Evolutionary conservation across 1,140 invertebrate species (phyloP).

Genomic region (Drosophila persimilis): DNA sequence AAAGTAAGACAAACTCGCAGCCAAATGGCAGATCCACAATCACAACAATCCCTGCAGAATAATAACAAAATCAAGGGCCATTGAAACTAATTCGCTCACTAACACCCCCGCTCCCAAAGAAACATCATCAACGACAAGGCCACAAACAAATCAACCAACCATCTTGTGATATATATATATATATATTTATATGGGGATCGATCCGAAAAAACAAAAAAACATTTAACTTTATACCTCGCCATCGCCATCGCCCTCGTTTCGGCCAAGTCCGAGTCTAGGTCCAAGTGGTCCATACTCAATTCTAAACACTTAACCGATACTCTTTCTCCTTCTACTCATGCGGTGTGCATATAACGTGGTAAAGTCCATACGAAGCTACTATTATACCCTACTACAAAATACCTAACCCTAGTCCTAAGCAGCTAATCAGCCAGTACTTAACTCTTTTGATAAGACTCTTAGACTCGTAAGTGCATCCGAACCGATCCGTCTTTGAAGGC

Average conservation of each 20-base stretch:
- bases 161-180: constrained; percentile 65
- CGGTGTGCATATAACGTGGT: constrained; percentile 46
- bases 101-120: constrained; percentile 37
- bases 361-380: constrained; percentile 51
- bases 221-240: constrained; percentile 27
- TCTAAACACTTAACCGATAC: constrained; percentile 45
- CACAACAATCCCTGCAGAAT: constrained; percentile 53
- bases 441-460: constrained; percentile 9
- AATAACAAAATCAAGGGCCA: constrained; percentile 69
- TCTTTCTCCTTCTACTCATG: constrained; percentile 27
- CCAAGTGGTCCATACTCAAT: constrained; percentile 47
- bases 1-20: constrained; percentile 83
- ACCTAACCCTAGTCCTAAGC: constrained; percentile 45
- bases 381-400: constrained; percentile 12
- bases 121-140: constrained; percentile 1
- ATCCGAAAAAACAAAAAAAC: neutral
- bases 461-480: constrained; percentile 31
- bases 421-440: constrained; percentile 20
- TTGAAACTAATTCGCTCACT: constrained; percentile 68
- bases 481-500: neutral
- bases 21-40: constrained; percentile 37
- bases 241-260: constrained; percentile 14
- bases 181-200: constrained; percentile 30
- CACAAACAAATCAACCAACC: constrained; percentile 36
- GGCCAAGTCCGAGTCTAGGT: constrained; percentile 22